Conservation (phyloP, 2,797 vertebrate genomes). For the Alectoris magna region DNA sequence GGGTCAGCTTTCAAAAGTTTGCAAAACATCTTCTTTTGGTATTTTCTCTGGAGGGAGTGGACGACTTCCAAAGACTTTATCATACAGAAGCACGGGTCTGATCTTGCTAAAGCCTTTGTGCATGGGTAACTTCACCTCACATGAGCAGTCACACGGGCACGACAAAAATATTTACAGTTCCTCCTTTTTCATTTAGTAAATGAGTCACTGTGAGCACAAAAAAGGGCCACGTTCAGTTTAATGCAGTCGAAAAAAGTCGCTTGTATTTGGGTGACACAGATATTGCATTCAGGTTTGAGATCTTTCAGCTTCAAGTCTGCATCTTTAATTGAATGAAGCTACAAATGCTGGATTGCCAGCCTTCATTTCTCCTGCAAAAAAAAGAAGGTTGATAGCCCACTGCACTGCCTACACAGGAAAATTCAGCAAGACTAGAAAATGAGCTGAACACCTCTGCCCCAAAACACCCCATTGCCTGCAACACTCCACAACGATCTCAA, state of each 20-base stretch:
- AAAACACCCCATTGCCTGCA: neutral
- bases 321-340: neutral
- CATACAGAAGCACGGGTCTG: neutral
- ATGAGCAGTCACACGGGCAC: neutral
- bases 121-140: neutral
- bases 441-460: neutral
- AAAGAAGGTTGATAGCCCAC: neutral
- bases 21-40: neutral
- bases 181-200: constrained; percentile 1
- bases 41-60: constrained; percentile 29
- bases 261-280: neutral
- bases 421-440: neutral
- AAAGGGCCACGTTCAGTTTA: neutral
- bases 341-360: neutral
- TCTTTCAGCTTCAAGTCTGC: neutral
- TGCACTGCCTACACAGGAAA: neutral
- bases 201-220: neutral
- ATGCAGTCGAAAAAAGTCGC: neutral
- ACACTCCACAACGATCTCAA: neutral
- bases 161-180: constrained; percentile 44
- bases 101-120: constrained; percentile 4
- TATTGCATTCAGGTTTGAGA: neutral
- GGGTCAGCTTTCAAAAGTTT: constrained; percentile 37
- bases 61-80: constrained; percentile 24
- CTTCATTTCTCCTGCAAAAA: neutral